Evolutionary conservation across 2,888 invertebrate species (phyloP), one percentile per base, ranked within the genome.

Genomic region (Epirrita christyi): DNA sequence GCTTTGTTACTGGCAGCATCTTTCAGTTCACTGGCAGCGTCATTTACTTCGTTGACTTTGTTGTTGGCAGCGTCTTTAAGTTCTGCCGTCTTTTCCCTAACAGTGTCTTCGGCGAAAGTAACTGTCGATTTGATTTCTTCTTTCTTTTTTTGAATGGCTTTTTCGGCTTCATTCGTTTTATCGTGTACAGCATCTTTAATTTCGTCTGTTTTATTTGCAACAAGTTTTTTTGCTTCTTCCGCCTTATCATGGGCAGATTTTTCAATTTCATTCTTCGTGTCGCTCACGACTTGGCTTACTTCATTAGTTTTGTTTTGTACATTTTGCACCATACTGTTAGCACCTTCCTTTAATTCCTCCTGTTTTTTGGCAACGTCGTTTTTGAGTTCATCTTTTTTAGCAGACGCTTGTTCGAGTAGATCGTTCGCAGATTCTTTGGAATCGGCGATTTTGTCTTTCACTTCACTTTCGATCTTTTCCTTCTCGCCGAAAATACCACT

Each of bases 401-500:
- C 76, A 0, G 82, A 71, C 6, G 80, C 86, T 64, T 89, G 81
- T 36, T 85, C 81, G 27, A 80, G 42, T 32, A 81, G 65, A 51
- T 88, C 78, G 42, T 83, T 83, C n/a, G 83, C 84, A 1, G 81
- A 77, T 53, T 88, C 84, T 59, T 91, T 85, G 10, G 85, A 80
- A 69, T 90, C 86, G 15, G 80, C 66, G 21, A 85, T 73, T 71
- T 89, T 91, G 9, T 68, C 76, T 68, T 87, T 89, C 0, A 89
- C 73, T 60, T 86, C 88, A 55, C 83, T 83, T 71, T 92, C 91
- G 6, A 89, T 67, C 71, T 91, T 91, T 14, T 92, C 92, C 68
- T 91, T 92, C 52, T 89, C 88, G 6, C 90, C 89, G 51, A 89
- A 89, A 34, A 92, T 87, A 53, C 88, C 91, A 5, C 87, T 85